Evolutionary conservation across 2,888 invertebrate species (phyloP).

Genomic region (Zele albiditarsus): DNA sequence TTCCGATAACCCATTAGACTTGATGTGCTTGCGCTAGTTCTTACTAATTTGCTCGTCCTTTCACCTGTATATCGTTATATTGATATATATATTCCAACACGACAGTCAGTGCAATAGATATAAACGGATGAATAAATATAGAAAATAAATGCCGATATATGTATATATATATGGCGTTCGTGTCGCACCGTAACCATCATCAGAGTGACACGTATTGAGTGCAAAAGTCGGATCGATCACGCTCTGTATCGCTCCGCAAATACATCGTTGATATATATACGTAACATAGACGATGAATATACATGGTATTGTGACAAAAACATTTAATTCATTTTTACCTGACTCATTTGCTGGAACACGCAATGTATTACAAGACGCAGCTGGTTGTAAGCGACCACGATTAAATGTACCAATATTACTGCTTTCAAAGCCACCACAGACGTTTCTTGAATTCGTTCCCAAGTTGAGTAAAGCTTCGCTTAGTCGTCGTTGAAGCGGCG

Average conservation of each 20-base stretch:
- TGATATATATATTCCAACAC: conserved; percentile 23
- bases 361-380: conserved; percentile 81
- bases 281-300: not conserved
- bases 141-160: not conserved
- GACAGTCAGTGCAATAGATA: conserved; percentile 32
- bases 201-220: conserved; percentile 18
- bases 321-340: conserved; percentile 49
- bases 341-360: conserved; percentile 77
- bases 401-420: conserved; percentile 62
- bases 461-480: conserved; percentile 76
- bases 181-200: conserved; percentile 13
- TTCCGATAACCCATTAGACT: conserved; percentile 74
- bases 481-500: conserved; percentile 75
- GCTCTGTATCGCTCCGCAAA: not conserved
- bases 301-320: not conserved
- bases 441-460: conserved; percentile 60
- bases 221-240: not conserved
- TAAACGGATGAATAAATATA: conserved; percentile 12
- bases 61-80: conserved; percentile 54
- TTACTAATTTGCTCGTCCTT: conserved; percentile 58
- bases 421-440: conserved; percentile 60
- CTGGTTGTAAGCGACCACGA: conserved; percentile 77
- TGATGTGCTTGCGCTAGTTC: conserved; percentile 75
- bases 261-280: not conserved
- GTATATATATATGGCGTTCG: not conserved